Conservation (phyloP, 1,140 invertebrate genomes). For the Bicyclus anynana region DNA sequence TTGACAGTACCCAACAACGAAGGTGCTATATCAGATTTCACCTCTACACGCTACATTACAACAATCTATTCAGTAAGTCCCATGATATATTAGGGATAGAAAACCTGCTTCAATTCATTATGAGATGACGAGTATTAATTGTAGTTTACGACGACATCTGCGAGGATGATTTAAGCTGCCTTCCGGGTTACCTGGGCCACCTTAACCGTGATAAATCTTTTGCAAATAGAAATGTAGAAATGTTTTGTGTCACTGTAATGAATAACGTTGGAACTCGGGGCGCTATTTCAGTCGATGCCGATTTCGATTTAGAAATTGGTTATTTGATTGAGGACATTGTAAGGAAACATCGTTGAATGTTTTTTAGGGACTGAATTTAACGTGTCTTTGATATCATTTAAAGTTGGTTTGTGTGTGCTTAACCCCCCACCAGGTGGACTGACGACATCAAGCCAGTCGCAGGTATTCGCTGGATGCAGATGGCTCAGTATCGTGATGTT, state of each 20-base stretch:
- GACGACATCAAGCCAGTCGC: too few relatives aligned
- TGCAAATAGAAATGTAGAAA: conserved; percentile 15
- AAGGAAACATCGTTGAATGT: too few relatives aligned
- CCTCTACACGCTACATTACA: neutral
- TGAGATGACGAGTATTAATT: conserved; percentile 31
- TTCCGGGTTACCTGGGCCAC: conserved; percentile 27
- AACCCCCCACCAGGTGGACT: too few relatives aligned
- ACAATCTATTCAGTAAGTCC: neutral
- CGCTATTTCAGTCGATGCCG: conserved; percentile 1
- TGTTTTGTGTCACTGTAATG: conserved; percentile 3
- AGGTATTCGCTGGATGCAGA: too few relatives aligned
- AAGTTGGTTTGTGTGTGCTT: too few relatives aligned
- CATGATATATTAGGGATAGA: conserved; percentile 1
- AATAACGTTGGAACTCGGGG: conserved; percentile 6
- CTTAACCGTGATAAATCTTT: conserved; percentile 13
- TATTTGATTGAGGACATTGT: neutral
- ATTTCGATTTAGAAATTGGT: neutral
- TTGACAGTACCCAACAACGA: neutral
- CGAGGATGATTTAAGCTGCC: conserved; percentile 32
- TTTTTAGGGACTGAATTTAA: too few relatives aligned
- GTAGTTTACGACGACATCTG: conserved; percentile 32
- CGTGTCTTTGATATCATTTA: too few relatives aligned
- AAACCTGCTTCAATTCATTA: conserved; percentile 16
- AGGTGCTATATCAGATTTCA: neutral
- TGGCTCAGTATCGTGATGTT: too few relatives aligned